Base-by-base conservation (phyloP, 1,140 invertebrate genomes). In the Lordiphosa stackelbergi region DNA sequence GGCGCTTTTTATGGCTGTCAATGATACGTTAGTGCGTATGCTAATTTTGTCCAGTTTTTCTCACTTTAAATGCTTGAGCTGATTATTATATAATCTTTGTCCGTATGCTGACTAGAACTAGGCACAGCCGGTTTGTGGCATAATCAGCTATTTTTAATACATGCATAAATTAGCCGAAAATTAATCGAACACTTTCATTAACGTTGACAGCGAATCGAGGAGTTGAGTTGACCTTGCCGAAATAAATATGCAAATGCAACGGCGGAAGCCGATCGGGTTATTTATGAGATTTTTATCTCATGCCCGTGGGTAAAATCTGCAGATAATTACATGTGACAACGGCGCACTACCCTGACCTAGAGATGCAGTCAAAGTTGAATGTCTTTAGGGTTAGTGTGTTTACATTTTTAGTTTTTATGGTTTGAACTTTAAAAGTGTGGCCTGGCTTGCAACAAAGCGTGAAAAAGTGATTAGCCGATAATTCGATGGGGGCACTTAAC, bases 291-390 rank as follows among this genome's bases (percentile, higher is more conserved):
- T 70, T 62, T 60, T 53, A 73, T 78, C 62, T 78, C 62, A 53
- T 13, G 45, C 34, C 55, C 41, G 51, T 51, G 63, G 38, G 31
- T 58, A 46, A 60, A 63, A 49, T 66, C 49, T 49, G 34, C 22
- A 35, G 37, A 4, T 10, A 55, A 37, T 66, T 56, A 66, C 53
- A 58, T 34, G 19, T 31, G 28, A 31, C 28, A 31, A 31, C 28
- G 7, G 5, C 28, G 28, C 28, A 31, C 28, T 31, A 31, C 69
- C 60, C 40, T 77, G 77, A 81, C 77, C 77, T 77, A 81, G 77
- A 77, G 64, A 65, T 75, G 72, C 69, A 72, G 77, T 81, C 77
- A 83, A 73, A 81, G 77, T 77, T 83, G 77, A 81, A 83, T 83
- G 77, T 72, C 77, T 70, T 70, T 53, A 10, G 11, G 48, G 55